Evolutionary conservation across 35 echinoderm and acorn worm species (phyloP), one percentile per base, ranked within the genome.

Genomic region (Anneissia japonica): DNA sequence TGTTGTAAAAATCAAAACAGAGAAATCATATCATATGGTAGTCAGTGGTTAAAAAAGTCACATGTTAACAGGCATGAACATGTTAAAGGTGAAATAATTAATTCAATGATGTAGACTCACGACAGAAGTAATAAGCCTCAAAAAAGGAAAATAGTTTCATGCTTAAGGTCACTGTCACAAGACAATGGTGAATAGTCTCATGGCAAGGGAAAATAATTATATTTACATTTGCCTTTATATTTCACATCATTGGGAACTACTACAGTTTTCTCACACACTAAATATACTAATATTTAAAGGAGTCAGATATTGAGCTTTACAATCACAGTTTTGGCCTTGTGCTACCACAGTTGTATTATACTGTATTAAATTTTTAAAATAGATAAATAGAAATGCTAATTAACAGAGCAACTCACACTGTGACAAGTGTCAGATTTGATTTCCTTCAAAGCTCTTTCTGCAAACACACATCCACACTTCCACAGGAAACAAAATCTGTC

Each of bases 361-460:
- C n/a, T n/a, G n/a, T n/a, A n/a, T n/a, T n/a, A n/a, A n/a, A 26
- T 76, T 9, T 76, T 10, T 30, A 76, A 76, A 76, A 9, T 76
- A 29, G 51, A 12, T 76, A 29, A 34, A 29, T 9, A 76, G 26
- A 29, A 30, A 34, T 76, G 74, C 10, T 6, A 76, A 29, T 10
- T 78, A 32, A 34, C 46, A 31, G 4, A 35, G 55, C 17, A 23
- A 45, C 56, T 86, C 92, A 99, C 96, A 86, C 94, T 99, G 38
- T 99, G 96, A 92, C 96, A 99, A 14, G 94, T 90, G 75, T 91
- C 92, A 30, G 91, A 92, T 79, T 99, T 99, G 43, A 99, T 90
- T 84, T 99, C 96, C 76, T 99, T 99, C 30, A 99, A 46, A 19
- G 96, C 96, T 39, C 93, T 94, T 82, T 99, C 92, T 84, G 96